phyloP scores from a whole-genome alignment of 2,113 vertebrate genomes.

The Toxotes jaculatrix region DNA sequence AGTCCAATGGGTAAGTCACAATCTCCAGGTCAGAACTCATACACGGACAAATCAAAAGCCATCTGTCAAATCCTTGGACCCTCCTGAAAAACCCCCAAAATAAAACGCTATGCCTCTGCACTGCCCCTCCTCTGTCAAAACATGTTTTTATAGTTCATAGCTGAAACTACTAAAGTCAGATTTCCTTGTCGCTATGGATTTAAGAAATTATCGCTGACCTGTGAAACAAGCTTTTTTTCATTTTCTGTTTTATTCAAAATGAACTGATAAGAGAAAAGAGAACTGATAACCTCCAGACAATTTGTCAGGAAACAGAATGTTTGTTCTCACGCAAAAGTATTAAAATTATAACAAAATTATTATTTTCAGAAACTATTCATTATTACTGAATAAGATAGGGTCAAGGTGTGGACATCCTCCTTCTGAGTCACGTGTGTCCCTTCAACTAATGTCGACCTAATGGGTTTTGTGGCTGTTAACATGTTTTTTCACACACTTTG shows the following conservation, averaged over 20 bases:
- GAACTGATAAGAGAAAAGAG: background rate
- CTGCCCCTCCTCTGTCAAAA: background rate
- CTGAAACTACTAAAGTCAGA: background rate
- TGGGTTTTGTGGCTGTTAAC: background rate
- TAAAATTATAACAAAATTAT: too few species aligned
- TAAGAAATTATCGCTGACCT: background rate
- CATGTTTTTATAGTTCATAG: background rate
- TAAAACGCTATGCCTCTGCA: background rate
- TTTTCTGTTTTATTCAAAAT: background rate
- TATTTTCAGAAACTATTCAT: background rate
- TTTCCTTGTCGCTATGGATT: background rate
- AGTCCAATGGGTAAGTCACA: background rate
- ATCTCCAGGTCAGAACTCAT: background rate
- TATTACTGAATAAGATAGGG: background rate
- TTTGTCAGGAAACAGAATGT: conserved; percentile 1
- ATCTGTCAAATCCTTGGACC: background rate
- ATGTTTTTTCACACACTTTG: background rate
- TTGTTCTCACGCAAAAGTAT: background rate
- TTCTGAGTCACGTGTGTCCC: background rate
- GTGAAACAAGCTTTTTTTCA: background rate
- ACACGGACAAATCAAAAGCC: background rate
- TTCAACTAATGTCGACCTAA: background rate
- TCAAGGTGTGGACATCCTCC: conserved; percentile 13
- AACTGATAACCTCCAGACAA: conserved; percentile 10
- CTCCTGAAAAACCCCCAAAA: too few species aligned